Base-by-base conservation (phyloP, 2,888 invertebrate species). In the Sialis fuliginosa region DNA sequence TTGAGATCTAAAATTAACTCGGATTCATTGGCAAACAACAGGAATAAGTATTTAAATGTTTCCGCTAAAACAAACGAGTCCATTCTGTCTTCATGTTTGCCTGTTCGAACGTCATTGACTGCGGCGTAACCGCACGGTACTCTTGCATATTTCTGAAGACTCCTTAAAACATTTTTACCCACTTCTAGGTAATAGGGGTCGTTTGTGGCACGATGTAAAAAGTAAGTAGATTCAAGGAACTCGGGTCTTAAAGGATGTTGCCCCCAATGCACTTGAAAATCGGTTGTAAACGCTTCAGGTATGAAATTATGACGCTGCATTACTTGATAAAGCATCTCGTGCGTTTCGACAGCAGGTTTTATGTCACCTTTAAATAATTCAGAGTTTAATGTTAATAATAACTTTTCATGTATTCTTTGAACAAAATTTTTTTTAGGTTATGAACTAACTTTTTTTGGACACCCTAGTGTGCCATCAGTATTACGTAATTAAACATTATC, bases 61-160 rank as follows among this genome's bases (percentile, higher is more conserved):
- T 98, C 97, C 0, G 97, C 89, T 1, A 98, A 70, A 0, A 98
- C 92, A 68, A 91, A 98, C 0, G 96, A 96, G 62, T 98, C 97
- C 95, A 98, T 95, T 52, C 95, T 77, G 60, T 97, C 95, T 61
- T 96, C 95, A 59, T 91, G 89, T 49, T 78, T 76, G 32, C 87
- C 79, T 0, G 91, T 91, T 42, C 92, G 74, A 1, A 96, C 88
- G 65, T 96, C 93, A 57, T 89, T 91, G n/a, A 96, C 88, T 2
- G 95, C 92, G 1, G 97, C 97, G 68, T 89, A 98, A 1, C 97
- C 97, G 63, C 97, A 98, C 2, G 85, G 77, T n/a, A 95, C 95
- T 56, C 87, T 73, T 0, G 96, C 86, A 66, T 90, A 82, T 54
- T 81, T 80, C 61, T 98, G 91, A 31, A 98, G 69, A 48, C 89